Base-by-base conservation (phyloP, 2,797 vertebrate species). In the Chelmon rostratus region DNA sequence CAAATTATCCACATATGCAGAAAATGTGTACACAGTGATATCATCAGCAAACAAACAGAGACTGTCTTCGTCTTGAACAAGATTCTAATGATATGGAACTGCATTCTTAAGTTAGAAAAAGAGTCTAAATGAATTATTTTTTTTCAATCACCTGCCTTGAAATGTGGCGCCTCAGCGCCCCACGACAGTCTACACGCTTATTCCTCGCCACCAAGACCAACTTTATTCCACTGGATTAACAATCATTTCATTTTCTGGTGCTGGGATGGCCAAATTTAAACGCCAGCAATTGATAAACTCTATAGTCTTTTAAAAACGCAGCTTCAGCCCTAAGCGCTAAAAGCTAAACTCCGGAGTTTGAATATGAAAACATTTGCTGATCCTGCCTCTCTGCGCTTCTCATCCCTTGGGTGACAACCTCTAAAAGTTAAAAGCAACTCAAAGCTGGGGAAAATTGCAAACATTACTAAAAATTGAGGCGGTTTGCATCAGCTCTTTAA, bases 401-500 rank as follows among this genome's bases (percentile, higher is more conserved):
- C 0, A 46, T 74, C 83, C 77, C 67, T 53, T 35, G 68, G 73
- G 79, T 61, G 53, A 76, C 52, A n/a, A 53, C 68, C 25, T n/a
- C 52, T 73, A 4, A 73, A 75, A 77, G 56, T 80, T 76, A 68
- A 87, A 86, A 83, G 74, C 73, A 75, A 67, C 21, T 59, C 25
- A 72, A 68, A 70, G 58, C 58, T 1, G 19, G 33, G 8, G 13
- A 73, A 71, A 73, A 58, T 1, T 75, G 44, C 58, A 75, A 68
- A 82, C 72, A 77, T 72, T 65, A 65, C n/a, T 4, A 49, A 67
- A 84, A 75, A 40, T 0, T 28, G n/a, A 68, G 28, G 38, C 10
- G 31, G 66, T 84, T 88, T 88, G 68, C 80, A 77, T 85, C 81
- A 78, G 68, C 76, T 52, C 19, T 75, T 40, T 15, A 5, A 61